phyloP scores from a whole-genome alignment of 1,140 invertebrate species.

The Psilanteris sp. region DNA sequence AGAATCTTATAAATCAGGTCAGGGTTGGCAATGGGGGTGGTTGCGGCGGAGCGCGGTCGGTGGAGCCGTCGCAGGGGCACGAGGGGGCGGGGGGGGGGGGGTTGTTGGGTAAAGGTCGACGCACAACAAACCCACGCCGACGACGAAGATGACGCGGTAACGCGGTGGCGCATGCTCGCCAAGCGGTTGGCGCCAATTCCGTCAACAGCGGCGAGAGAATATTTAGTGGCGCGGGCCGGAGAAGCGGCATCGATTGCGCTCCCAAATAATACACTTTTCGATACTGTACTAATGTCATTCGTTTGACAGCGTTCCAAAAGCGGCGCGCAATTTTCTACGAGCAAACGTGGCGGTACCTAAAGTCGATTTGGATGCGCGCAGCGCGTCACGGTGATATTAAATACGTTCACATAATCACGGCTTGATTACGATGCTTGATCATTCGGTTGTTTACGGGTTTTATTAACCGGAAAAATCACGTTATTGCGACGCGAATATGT shows the following conservation, averaged over 20 bases:
- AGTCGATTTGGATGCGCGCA: background rate
- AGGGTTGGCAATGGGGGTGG: constrained; percentile 77
- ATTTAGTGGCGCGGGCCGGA: constrained; percentile 26
- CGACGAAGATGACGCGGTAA: constrained; percentile 52
- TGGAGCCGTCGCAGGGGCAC: constrained; percentile 45
- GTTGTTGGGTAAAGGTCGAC: constrained; percentile 77
- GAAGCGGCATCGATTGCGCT: constrained; percentile 36
- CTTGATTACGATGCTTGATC: no score
- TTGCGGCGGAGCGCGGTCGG: constrained; percentile 61
- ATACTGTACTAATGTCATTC: background rate
- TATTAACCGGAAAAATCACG: no score
- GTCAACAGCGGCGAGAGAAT: constrained; percentile 43
- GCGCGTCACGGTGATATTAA: no score
- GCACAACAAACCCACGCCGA: constrained; percentile 73
- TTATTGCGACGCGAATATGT: no score
- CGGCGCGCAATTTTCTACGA: constrained; percentile 2
- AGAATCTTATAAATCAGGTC: constrained; percentile 81
- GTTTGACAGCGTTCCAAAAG: constrained; percentile 41
- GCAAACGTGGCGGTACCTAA: constrained; percentile 13
- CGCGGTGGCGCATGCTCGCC: constrained; percentile 62
- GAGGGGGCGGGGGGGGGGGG: constrained; percentile 48
- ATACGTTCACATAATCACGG: no score
- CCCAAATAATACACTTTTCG: constrained; percentile 14
- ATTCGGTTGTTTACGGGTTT: no score
- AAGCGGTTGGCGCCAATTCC: constrained; percentile 67